Base-by-base conservation (phyloP, 1,140 invertebrate species). In the Drosophila nigromelanica region DNA sequence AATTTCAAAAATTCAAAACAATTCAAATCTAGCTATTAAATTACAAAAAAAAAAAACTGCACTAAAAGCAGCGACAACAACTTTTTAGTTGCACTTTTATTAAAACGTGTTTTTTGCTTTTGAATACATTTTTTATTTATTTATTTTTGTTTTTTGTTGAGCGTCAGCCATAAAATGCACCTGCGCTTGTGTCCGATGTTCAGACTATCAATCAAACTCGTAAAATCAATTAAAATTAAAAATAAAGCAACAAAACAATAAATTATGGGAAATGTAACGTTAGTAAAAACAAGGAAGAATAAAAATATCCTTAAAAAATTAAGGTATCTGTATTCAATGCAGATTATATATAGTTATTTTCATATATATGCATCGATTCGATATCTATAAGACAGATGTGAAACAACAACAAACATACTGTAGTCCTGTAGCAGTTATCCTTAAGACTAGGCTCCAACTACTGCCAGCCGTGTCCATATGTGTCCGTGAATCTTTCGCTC, bases 91-190 rank as follows among this genome's bases (percentile, higher is more conserved):
- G 50, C 50, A 52, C 15, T 52, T 55, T 50, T 12, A 33, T 50
- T 58, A 33, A 39, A 55, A 37, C 35, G 35, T 55, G 35, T 7
- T 27, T 35, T 62, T 62, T 58, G 11, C 47, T 72, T 59, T 24
- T 21, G 10, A 35, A 37, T 66, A 12, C 21, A 48, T 55, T 42
- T 55, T 45, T 63, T 48, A 18, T 35, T 8, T 66, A 15, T 42
- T 60, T 37, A 54, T 47, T 21, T 24, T 15, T 70, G 51, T 56
- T 43, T 12, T 52, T 45, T 52, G 55, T 47, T 27, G 47, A 60
- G 11, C 42, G 48, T 48, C 24, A 43, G 52, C 66, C 68, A 78
- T 80, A 58, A 78, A 83, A 48, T 89, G 83, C 79, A 79, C 69
- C 76, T 79, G 76, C 45, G 12, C n/a, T 42, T 35, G n/a, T 14